These are phyloP conservation scores for Rousettus leschenaultii DNA, from an alignment of 2,113 vertebrate species.

Conservation along the genomic window DNA sequence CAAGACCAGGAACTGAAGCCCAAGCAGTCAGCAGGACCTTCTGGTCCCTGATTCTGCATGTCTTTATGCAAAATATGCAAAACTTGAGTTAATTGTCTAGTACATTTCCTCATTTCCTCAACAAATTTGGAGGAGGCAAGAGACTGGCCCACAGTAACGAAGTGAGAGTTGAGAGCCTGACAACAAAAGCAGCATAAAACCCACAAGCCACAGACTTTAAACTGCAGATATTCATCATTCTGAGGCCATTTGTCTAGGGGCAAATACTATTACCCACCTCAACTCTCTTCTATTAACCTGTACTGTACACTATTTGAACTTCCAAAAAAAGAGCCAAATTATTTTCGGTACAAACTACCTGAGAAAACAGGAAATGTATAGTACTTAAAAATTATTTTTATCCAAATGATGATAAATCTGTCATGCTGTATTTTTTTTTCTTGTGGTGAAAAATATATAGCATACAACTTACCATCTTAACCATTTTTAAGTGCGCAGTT, in stretches of 20 bases:
- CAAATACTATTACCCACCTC: background rate
- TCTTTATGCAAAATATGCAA: background rate
- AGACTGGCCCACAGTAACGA: background rate
- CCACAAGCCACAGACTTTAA: background rate
- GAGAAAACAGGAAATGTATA: background rate
- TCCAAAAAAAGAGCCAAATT: background rate
- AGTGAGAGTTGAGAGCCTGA: background rate
- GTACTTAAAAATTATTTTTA: conserved; percentile 8
- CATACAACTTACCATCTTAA: background rate
- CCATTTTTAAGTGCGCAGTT: background rate
- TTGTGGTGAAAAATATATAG: background rate
- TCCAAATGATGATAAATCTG: conserved; percentile 1
- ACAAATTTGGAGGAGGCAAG: background rate
- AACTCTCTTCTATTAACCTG: background rate
- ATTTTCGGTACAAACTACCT: background rate
- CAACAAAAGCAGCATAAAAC: background rate
- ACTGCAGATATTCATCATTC: background rate
- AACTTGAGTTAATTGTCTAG: background rate
- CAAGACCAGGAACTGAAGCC: background rate
- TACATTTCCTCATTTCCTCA: background rate
- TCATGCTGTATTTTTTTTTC: background rate
- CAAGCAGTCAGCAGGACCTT: background rate
- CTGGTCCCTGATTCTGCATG: background rate
- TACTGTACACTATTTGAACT: background rate
- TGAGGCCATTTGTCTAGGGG: background rate